These are phyloP conservation scores for Nanorana parkeri DNA, from an alignment of 2,113 vertebrate species.

Conservation along the genomic window DNA sequence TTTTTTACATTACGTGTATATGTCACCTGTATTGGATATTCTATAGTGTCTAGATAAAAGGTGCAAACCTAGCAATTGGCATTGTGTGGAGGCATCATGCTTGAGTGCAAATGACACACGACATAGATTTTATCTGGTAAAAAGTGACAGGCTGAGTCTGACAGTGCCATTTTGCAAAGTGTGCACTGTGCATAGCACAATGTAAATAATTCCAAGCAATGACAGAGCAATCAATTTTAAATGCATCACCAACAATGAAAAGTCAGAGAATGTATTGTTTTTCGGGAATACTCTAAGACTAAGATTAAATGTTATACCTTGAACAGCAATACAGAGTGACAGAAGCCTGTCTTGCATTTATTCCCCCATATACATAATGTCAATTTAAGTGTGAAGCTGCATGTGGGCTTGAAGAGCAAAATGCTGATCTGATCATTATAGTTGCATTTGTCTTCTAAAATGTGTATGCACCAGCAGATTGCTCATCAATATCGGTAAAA, in stretches of 20 bases:
- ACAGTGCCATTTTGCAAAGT: slow-evolving; percentile 37
- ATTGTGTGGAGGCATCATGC: background rate
- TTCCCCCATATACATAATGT: background rate
- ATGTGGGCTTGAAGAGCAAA: too few species aligned
- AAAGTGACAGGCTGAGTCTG: slow-evolving; percentile 44
- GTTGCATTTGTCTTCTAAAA: too few species aligned
- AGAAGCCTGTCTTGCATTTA: slow-evolving; percentile 2
- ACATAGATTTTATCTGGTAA: slow-evolving; percentile 41
- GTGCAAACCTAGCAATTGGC: slow-evolving; percentile 1
- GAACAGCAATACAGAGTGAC: slow-evolving; percentile 29
- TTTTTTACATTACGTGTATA: slow-evolving; percentile 10
- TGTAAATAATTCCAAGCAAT: slow-evolving; percentile 47
- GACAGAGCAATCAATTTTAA: slow-evolving; percentile 55
- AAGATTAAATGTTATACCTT: slow-evolving; percentile 50
- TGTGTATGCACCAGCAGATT: too few species aligned
- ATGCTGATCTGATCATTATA: too few species aligned
- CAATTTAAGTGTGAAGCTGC: background rate
- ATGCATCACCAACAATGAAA: slow-evolving; percentile 25
- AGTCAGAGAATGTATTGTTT: slow-evolving; percentile 51
- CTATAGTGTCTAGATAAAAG: slow-evolving; percentile 2
- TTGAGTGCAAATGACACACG: slow-evolving; percentile 34
- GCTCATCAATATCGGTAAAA: too few species aligned
- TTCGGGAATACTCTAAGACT: slow-evolving; percentile 13
- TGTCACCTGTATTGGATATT: background rate
- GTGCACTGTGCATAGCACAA: slow-evolving; percentile 39